Percentiles rank a stretch among this genome's conserved stretches.
phyloP scores from a whole-genome alignment of 2,888 invertebrate genomes.

The Orgyia antiqua region DNA sequence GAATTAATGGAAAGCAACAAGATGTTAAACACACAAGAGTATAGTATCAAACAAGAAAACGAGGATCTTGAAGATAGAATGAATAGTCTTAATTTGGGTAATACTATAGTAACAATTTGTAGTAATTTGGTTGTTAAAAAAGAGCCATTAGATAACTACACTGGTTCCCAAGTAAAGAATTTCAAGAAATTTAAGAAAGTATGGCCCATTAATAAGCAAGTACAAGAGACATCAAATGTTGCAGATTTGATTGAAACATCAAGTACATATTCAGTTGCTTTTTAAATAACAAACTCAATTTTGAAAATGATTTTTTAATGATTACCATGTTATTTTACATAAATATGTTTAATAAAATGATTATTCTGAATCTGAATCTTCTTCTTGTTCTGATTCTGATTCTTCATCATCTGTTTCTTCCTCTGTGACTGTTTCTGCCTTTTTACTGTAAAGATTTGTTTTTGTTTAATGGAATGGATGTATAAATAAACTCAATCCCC shows the following conservation, averaged over 20 bases:
- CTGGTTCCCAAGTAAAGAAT: constrained; percentile 37
- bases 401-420: constrained; percentile 12
- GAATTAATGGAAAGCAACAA: constrained; percentile 46
- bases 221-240: constrained; percentile 32
- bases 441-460: neutral
- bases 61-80: constrained; percentile 53
- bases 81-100: constrained; percentile 51
- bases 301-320: no score
- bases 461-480: no score
- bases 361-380: constrained; percentile 17
- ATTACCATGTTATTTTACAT: no score
- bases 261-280: constrained; percentile 6
- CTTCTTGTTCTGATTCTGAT: constrained; percentile 6
- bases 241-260: constrained; percentile 9
- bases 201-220: constrained; percentile 63
- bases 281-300: constrained; percentile 13
- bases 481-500: no score
- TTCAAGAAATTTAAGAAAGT: constrained; percentile 71
- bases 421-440: neutral
- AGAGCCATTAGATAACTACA: constrained; percentile 39
- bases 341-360: constrained; percentile 16
- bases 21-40: constrained; percentile 16
- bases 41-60: constrained; percentile 43
- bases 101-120: constrained; percentile 49
- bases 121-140: constrained; percentile 57